A percentile compares a stretch with the other conserved stretches of the same genome.
phyloP scores from a whole-genome alignment of 2,888 invertebrate species.

The Drepanosiphum platanoidis region DNA sequence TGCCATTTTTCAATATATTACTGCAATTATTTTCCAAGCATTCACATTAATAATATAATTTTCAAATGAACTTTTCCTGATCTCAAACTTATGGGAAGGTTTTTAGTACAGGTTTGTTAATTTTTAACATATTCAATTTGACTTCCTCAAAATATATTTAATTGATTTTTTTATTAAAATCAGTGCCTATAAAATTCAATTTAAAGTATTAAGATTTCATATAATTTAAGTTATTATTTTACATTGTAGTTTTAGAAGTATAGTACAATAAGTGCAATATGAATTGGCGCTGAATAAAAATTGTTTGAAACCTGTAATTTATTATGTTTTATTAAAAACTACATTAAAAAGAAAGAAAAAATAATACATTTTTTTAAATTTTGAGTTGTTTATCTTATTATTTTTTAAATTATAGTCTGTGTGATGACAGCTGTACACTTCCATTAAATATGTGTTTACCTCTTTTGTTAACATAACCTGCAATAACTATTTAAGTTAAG shows the following conservation, averaged over 20 bases:
- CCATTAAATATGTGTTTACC: conserved; percentile 22
- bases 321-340: conserved; percentile 24
- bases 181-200: conserved; percentile 41
- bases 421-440: conserved; percentile 15
- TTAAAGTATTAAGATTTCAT: conserved; percentile 39
- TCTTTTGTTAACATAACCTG: conserved; percentile 39
- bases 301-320: conserved; percentile 39
- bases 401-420: conserved; percentile 12
- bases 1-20: conserved; percentile 46
- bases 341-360: too few species aligned
- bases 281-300: conserved; percentile 48
- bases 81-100: conserved; percentile 61
- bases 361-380: conserved; percentile 6
- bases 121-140: conserved; percentile 53
- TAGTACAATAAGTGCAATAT: conserved; percentile 59
- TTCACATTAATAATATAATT: conserved; percentile 20
- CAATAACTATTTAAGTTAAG: conserved; percentile 53
- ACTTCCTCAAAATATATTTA: conserved; percentile 45
- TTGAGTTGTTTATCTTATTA: neutral
- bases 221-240: conserved; percentile 43
- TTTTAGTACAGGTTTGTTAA: conserved; percentile 44
- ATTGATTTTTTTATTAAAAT: conserved; percentile 49
- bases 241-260: conserved; percentile 42
- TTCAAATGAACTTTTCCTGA: conserved; percentile 58
- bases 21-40: conserved; percentile 29